These are phyloP conservation scores for Numenius arquata DNA, from an alignment of 2,113 vertebrate species.

Conservation along the genomic window DNA sequence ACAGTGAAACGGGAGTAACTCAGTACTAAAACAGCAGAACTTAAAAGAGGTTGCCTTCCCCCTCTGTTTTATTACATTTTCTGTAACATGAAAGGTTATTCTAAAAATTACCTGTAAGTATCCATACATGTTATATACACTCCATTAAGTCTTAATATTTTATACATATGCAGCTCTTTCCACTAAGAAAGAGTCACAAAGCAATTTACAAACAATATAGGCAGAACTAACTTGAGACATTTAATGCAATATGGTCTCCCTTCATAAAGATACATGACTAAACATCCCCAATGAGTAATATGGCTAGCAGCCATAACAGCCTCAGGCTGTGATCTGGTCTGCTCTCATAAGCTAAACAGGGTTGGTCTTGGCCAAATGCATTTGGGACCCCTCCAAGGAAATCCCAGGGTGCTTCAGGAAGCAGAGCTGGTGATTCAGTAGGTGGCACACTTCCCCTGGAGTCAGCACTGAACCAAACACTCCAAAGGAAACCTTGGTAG, in stretches of 20 bases:
- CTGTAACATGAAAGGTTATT: neutral
- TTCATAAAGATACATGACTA: conserved; percentile 72
- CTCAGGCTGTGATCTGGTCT: conserved; percentile 63
- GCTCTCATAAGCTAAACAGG: conserved; percentile 59
- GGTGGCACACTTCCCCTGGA: conserved; percentile 57
- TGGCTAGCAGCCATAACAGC: conserved; percentile 68
- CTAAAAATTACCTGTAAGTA: conserved; percentile 24
- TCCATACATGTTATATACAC: neutral
- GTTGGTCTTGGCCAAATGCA: conserved; percentile 29
- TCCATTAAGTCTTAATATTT: conserved; percentile 16
- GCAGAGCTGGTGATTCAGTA: conserved; percentile 64
- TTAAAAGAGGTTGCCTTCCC: neutral
- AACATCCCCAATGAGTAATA: conserved; percentile 75
- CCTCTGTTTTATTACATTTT: conserved; percentile 17
- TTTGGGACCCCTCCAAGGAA: conserved; percentile 65
- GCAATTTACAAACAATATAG: conserved; percentile 41
- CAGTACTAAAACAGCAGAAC: neutral
- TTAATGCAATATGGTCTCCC: conserved; percentile 66
- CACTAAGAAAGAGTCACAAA: conserved; percentile 13
- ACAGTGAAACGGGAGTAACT: neutral
- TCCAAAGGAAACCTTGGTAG: neutral
- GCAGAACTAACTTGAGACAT: conserved; percentile 50
- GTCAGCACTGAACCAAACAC: conserved; percentile 6
- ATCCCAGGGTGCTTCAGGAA: conserved; percentile 66
- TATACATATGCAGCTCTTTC: conserved; percentile 8